Evolutionary conservation across 2,797 vertebrate genomes (phyloP), one percentile per base, ranked within the genome.

Genomic region (Manis crassicaudata): DNA sequence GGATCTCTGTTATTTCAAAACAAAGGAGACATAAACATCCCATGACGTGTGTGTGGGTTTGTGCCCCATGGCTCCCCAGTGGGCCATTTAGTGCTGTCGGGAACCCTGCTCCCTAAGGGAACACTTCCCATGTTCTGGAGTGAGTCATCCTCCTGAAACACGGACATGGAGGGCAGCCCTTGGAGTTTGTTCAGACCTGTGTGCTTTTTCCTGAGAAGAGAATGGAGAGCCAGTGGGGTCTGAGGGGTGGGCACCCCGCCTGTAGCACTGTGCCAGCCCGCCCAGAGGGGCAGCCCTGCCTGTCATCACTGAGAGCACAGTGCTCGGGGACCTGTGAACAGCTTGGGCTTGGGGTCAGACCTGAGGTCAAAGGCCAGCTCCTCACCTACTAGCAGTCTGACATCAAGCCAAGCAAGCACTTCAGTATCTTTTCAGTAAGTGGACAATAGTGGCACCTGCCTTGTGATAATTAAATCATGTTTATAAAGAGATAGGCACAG

Each of bases 241-340:
- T 43, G 60, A 46, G 50, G 3, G 2, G 6, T 25, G 62, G 18
- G n/a, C 25, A 10, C 72, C 52, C n/a, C 11, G 7, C 32, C 50
- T 13, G 5, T 2, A 60, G 62, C 7, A 17, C n/a, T 4, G 20
- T 21, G 32, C 29, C 72, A 12, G 6, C 23, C 87, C 27, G 2
- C 29, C 70, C 72, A 3, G 13, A 35, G 87, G n/a, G 50, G n/a
- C 35, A 5, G 0, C 18, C 6, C 56, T 21, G 3, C 25, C 32
- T 2, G 18, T 3, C 3, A 21, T 56, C 32, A 52, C 67, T 32
- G 56, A 80, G 63, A 84, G 35, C 80, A 54, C 1, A 80, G 46
- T 6, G 13, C 25, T 32, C 2, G 1, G 25, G n/a, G 56, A 52
- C 12, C 7, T 1, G 20, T 32, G n/a, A 67, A 27, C 3, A 37